Evolutionary conservation across 2,888 invertebrate genomes (phyloP), one percentile per base, ranked within the genome.

Genomic region (Leptopterna dolabrata): DNA sequence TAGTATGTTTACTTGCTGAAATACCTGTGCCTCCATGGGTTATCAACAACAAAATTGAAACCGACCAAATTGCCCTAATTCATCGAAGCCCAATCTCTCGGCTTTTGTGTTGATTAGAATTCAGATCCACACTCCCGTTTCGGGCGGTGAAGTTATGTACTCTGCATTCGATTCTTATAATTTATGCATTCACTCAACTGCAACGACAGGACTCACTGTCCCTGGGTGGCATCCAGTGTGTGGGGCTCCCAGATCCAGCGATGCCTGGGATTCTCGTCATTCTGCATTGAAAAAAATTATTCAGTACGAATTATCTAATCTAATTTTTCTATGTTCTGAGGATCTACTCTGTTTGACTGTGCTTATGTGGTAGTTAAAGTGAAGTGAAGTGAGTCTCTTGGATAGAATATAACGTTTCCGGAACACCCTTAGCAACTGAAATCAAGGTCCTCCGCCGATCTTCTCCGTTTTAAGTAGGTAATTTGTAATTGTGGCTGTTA

Each of bases 151-250:
- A 24, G 63, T n/a, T 63, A 47, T 47, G 70, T 29, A 73, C 36
- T 73, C 36, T 30, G 73, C 73, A 73, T 73, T 19, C n/a, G 19
- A n/a, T 30, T 9, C 41, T 30, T 73, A 73, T 73, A 73, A 73
- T 41, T 73, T 73, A 73, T 73, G 73, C 73, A 73, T 73, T 73
- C 73, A 73, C 30, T 73, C 73, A 73, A 19, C 73, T 6, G 27
- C 24, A 36, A 13, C 73, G 41, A 36, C 36, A 11, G 73, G 73
- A 73, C 36, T 73, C 73, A 24, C 24, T 24, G 63, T 63, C 24
- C 24, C 63, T 27, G 24, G 63, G n/a, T 51, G 16, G 1, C 51
- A 51, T 36, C 36, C 51, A 51, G 51, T 51, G 16, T 14, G n/a
- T 51, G n/a, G 51, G n/a, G 4, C 51, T 16, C 51, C 51, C 51